Conservation (phyloP, 2,113 vertebrate species). For the Balaenoptera acutorostrata region DNA sequence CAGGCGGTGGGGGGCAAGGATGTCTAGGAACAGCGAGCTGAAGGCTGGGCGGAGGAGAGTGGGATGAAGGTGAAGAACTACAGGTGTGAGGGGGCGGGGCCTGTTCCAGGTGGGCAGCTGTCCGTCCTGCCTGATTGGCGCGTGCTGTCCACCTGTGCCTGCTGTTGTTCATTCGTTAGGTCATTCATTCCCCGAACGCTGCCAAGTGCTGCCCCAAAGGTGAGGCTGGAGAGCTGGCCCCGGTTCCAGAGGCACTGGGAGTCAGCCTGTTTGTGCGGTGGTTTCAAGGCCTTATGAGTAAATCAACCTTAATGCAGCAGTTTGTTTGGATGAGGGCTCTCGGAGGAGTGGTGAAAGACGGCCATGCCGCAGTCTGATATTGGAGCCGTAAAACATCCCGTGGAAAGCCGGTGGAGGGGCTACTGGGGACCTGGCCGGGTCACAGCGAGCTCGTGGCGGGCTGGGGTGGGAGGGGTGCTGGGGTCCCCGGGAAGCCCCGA, state of each 20-base stretch:
- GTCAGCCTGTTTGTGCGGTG: fast-evolving
- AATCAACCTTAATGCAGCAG: not conserved
- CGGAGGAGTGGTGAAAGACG: not conserved
- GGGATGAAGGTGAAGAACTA: fast-evolving
- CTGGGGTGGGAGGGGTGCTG: not conserved
- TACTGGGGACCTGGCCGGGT: fast-evolving
- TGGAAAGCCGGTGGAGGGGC: not conserved
- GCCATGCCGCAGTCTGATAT: fast-evolving
- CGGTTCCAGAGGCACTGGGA: fast-evolving
- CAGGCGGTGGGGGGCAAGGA: too few species aligned
- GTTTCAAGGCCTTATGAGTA: fast-evolving
- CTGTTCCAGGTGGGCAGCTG: not conserved
- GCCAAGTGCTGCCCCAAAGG: fast-evolving
- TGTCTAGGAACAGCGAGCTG: fast-evolving
- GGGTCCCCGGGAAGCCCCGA: fast-evolving
- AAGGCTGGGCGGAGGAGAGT: fast-evolving
- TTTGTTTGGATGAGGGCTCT: not conserved
- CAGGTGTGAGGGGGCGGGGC: not conserved
- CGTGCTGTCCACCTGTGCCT: fast-evolving
- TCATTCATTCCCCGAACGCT: not conserved
- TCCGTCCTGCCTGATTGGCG: fast-evolving
- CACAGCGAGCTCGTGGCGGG: fast-evolving
- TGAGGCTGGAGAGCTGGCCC: not conserved
- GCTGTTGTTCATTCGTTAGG: fast-evolving
- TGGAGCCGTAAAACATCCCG: not conserved